Percentiles rank a stretch among this genome's conserved stretches.
Evolutionary conservation across 1,140 invertebrate species (phyloP).

Genomic region (Apis laboriosa): DNA sequence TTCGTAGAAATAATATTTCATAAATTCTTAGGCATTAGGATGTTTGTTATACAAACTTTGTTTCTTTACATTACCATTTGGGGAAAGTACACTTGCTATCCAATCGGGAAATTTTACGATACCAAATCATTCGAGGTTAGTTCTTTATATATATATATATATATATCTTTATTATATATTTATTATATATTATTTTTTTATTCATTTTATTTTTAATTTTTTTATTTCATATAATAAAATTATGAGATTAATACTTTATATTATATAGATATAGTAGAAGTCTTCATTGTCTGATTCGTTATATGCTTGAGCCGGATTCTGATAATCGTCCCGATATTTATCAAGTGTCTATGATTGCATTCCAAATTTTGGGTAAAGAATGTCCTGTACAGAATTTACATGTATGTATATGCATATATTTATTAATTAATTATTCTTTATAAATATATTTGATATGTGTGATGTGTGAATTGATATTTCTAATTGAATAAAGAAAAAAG

Average conservation of each 20-base stretch:
- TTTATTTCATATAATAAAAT: slow-evolving; percentile 37
- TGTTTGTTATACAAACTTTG: slow-evolving; percentile 96
- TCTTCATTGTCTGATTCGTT: slow-evolving; percentile 84
- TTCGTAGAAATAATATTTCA: slow-evolving; percentile 8
- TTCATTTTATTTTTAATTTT: slow-evolving; percentile 36
- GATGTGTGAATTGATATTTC: not conserved
- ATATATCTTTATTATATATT: slow-evolving; percentile 8
- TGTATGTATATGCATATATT: slow-evolving; percentile 81
- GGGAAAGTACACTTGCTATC: slow-evolving; percentile 95
- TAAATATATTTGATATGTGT: not conserved
- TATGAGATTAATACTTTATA: slow-evolving; percentile 44
- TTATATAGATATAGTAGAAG: slow-evolving; percentile 75
- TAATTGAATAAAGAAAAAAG: not conserved
- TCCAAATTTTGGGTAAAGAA: slow-evolving; percentile 87
- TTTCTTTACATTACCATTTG: slow-evolving; percentile 96
- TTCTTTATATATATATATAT: slow-evolving; percentile 15
- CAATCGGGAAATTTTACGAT: slow-evolving; percentile 94
- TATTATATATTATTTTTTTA: not conserved
- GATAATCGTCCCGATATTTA: slow-evolving; percentile 93
- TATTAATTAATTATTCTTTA: not conserved
- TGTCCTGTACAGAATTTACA: slow-evolving; percentile 92
- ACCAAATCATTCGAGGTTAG: slow-evolving; percentile 91
- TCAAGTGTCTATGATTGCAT: slow-evolving; percentile 92
- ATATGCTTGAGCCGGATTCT: slow-evolving; percentile 92
- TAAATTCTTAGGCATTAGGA: slow-evolving; percentile 88